Evolutionary conservation across 64 coral and sea anemone species (phyloP).

Genomic region (Actinia tenebrosa): DNA sequence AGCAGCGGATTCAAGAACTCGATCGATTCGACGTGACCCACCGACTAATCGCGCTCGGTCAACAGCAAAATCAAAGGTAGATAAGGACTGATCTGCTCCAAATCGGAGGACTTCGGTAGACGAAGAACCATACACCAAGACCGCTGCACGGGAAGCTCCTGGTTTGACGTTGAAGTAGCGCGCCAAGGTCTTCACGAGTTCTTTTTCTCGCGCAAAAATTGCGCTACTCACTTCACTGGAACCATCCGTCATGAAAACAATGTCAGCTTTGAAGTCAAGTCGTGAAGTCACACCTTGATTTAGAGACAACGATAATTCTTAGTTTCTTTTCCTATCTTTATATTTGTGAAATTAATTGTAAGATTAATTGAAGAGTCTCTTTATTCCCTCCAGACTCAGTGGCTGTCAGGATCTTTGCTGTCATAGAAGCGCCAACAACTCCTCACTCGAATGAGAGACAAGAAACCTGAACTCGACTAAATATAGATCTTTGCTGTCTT

Average conservation of each 20-base stretch:
- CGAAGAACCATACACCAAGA: slow-evolving; percentile 33
- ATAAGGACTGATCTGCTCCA: slow-evolving; percentile 21
- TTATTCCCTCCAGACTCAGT: too few species aligned
- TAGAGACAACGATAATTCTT: background rate
- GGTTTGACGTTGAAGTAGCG: slow-evolving; percentile 52
- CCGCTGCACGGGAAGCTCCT: slow-evolving; percentile 37
- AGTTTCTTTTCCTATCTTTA: background rate
- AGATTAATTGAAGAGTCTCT: too few species aligned
- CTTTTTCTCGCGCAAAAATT: slow-evolving; percentile 38
- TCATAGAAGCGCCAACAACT: too few species aligned
- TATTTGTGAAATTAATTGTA: too few species aligned
- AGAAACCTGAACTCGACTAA: too few species aligned
- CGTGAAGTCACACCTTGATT: slow-evolving; percentile 1
- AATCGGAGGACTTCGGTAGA: slow-evolving; percentile 23
- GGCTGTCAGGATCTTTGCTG: too few species aligned
- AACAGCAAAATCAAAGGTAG: slow-evolving; percentile 13
- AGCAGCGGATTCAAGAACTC: slow-evolving; percentile 38
- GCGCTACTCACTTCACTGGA: slow-evolving; percentile 31
- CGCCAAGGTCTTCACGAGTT: slow-evolving; percentile 57
- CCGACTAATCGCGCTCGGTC: slow-evolving; percentile 25
- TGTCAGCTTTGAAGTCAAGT: slow-evolving; percentile 43
- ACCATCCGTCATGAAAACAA: slow-evolving; percentile 70
- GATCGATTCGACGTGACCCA: slow-evolving; percentile 59
- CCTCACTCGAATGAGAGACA: too few species aligned
- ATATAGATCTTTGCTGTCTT: too few species aligned